Base-by-base conservation (phyloP, 2,113 vertebrate species). In the Rhinoptilus africanus region DNA sequence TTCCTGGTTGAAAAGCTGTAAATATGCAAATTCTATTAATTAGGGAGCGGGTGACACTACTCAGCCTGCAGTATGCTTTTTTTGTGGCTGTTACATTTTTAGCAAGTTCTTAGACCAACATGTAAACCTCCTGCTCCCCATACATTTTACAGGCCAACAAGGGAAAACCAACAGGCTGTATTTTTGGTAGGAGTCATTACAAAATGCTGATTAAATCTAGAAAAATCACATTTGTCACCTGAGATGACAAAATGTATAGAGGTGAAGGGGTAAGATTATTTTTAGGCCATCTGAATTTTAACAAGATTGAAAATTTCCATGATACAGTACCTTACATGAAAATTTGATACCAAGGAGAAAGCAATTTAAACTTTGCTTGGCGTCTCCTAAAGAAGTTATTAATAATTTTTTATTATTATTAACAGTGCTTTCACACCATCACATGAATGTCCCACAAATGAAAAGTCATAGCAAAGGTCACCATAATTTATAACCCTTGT, bases 301-400 rank as follows among this genome's bases (percentile, higher is more conserved):
- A 82, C 47, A 89, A 95, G 79, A 74, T 64, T 51, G 51, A 88
- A 96, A 90, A 89, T 91, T 85, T 85, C 94, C 92, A 87, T 63
- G 77, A 73, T 34, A 68, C 8, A 48, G 57, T 78, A 93, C 51
- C 43, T 63, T 43, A 74, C 57, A 93, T 54, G 54, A 96, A 92
- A 93, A 93, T 91, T 30, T 85, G 82, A 97, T 86, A 87, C 30
- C 60, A 90, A 95, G 85, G 66, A 87, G 50, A 98, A 97, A 95
- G 92, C 92, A 97, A 97, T 97, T 96, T 92, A 74, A 92, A 96
- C 96, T 97, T 97, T 50, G 39, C 69, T 78, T 78, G 73, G 69
- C 4, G 8, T 75, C 68, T 89, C 68, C 71, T 14, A 32, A 92
- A 63, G 11, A 93, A 80, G 54, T 67, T 74, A 84, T 74, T 96